Evolutionary conservation across 2,888 invertebrate genomes (phyloP).

Genomic region (Piscicola geometra): DNA sequence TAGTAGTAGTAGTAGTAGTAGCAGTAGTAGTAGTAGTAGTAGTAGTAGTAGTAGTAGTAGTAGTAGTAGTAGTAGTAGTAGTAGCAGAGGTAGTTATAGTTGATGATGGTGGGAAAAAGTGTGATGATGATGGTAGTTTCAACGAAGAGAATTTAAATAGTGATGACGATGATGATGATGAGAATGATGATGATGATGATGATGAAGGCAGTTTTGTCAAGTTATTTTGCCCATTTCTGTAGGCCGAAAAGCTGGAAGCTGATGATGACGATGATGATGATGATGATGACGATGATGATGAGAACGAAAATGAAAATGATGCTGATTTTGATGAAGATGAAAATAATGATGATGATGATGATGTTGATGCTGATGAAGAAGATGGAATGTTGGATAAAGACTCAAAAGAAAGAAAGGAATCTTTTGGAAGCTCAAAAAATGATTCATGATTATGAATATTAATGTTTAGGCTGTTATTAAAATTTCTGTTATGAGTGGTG

Average conservation of each 20-base stretch:
- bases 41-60: conserved; percentile 9
- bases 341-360: not conserved
- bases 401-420: not conserved
- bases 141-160: not conserved
- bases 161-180: not conserved
- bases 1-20: conserved; percentile 9
- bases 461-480: no score
- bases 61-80: conserved; percentile 9
- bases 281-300: not conserved
- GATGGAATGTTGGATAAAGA: not conserved
- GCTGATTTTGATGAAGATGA: not conserved
- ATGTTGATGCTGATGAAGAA: not conserved
- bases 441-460: no score
- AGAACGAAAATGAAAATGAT: not conserved
- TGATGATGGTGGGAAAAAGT: not conserved
- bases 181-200: not conserved
- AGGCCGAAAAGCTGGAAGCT: no score
- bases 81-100: no score
- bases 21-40: conserved; percentile 9
- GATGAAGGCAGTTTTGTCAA: no score
- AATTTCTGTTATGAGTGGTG: no score
- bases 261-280: not conserved
- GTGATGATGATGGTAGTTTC: not conserved
- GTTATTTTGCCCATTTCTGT: no score
- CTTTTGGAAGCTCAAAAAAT: no score